phyloP scores from a whole-genome alignment of 2,797 vertebrate genomes.

The Pseudochirops corinnae region DNA sequence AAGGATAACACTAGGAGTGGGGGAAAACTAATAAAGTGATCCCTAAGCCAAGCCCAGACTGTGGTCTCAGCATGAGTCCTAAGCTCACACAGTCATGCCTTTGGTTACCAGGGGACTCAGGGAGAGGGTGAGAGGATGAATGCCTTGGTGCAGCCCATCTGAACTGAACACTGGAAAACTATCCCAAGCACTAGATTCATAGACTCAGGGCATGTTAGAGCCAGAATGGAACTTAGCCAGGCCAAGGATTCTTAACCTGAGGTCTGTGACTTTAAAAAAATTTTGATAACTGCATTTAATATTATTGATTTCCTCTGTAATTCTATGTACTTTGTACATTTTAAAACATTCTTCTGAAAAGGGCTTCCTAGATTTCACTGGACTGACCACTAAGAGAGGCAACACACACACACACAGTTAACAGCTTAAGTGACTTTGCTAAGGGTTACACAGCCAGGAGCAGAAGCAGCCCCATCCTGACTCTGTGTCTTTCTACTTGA shows the following conservation, averaged over 20 bases:
- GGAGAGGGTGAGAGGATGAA: neutral
- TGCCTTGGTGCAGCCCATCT: neutral
- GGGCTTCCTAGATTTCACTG: neutral
- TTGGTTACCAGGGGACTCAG: neutral
- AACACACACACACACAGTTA: neutral
- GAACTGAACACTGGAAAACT: neutral
- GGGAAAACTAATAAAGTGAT: neutral
- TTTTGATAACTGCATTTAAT: neutral
- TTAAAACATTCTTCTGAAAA: neutral
- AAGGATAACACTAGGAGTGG: neutral
- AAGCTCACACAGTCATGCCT: neutral
- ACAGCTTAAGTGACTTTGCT: neutral
- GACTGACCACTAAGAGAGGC: neutral
- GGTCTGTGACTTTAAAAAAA: neutral
- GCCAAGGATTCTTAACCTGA: neutral
- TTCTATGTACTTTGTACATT: neutral
- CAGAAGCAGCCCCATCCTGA: neutral
- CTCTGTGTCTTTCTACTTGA: neutral
- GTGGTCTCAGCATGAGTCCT: neutral
- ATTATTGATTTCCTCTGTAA: neutral
- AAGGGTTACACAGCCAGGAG: neutral
- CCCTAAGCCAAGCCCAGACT: constrained; percentile 3
- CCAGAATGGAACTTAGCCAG: neutral
- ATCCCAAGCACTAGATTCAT: neutral
- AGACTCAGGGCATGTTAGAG: neutral